A percentile compares a stretch with the other conserved stretches of the same genome.
phyloP scores from a whole-genome alignment of 2,888 invertebrate genomes.

The Pseudolycoriella hygida region DNA sequence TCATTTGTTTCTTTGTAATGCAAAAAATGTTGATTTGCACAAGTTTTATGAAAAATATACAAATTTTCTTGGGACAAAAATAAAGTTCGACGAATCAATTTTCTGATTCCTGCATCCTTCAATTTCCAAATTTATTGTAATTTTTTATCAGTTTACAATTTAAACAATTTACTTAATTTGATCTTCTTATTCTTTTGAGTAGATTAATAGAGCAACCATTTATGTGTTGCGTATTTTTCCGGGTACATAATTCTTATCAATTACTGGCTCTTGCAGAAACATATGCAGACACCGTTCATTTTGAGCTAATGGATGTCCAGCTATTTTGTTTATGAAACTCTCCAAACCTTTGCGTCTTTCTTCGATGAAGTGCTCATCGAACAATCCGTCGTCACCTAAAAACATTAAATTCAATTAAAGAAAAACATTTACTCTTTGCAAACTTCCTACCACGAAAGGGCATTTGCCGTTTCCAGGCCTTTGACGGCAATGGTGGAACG shows the following conservation, averaged over 20 bases:
- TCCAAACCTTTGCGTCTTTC: slow-evolving; percentile 95
- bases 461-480: slow-evolving; percentile 95
- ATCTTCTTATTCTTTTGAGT: neutral
- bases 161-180: neutral
- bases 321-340: slow-evolving; percentile 97
- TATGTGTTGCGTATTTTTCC: slow-evolving; percentile 97
- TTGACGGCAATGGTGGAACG: slow-evolving; percentile 93
- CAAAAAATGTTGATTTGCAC: no score
- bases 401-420: no score
- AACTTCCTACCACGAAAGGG: slow-evolving; percentile 63
- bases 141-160: neutral
- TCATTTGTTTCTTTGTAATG: no score
- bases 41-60: no score
- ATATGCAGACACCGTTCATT: slow-evolving; percentile 98
- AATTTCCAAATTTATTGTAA: neutral
- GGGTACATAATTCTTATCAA: slow-evolving; percentile 98
- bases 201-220: slow-evolving; percentile 15
- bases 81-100: no score
- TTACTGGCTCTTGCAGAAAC: slow-evolving; percentile 93
- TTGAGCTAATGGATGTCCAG: slow-evolving; percentile 96
- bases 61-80: no score
- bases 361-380: slow-evolving; percentile 98
- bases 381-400: slow-evolving; percentile 80
- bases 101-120: no score
- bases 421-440: no score